Evolutionary conservation across 2,113 vertebrate genomes (phyloP).

Genomic region (Passer domesticus): DNA sequence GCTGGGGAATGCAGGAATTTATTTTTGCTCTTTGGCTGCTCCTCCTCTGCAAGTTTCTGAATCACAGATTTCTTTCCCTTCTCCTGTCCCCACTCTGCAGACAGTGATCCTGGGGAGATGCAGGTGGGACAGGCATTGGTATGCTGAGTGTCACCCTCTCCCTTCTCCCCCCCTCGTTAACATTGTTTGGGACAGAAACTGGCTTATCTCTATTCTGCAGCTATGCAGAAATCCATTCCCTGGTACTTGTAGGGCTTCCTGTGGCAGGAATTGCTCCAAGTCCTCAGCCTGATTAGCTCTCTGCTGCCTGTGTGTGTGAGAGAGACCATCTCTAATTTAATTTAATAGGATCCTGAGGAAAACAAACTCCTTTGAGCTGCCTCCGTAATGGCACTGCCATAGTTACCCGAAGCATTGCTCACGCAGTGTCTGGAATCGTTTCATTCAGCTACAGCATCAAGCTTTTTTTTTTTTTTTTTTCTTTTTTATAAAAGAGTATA

Average conservation of each 20-base stretch:
- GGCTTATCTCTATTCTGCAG: conserved; percentile 51
- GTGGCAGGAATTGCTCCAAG: neutral
- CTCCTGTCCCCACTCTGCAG: rapidly evolving
- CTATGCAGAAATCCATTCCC: neutral
- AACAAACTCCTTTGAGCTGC: conserved; percentile 73
- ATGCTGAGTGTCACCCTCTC: neutral
- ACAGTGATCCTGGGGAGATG: neutral
- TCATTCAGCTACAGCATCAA: conserved; percentile 54
- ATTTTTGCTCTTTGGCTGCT: neutral
- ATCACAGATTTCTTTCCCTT: neutral
- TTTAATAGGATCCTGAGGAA: conserved; percentile 64
- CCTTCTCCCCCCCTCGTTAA: neutral
- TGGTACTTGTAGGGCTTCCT: neutral
- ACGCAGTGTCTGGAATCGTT: conserved; percentile 68
- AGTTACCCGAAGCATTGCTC: conserved; percentile 75
- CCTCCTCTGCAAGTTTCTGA: neutral
- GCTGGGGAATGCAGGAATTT: neutral
- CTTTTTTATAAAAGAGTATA: neutral
- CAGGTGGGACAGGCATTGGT: neutral
- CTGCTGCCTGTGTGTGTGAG: neutral
- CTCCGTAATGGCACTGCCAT: conserved; percentile 81
- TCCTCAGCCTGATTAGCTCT: conserved; percentile 1
- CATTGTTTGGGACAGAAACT: conserved; percentile 1
- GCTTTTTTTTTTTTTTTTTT: neutral
- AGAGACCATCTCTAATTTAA: conserved; percentile 69